Evolutionary conservation across 30 jellyfish, hydroid and myxozoan genomes (phyloP).

Genomic region (Aurelia coerulea): DNA sequence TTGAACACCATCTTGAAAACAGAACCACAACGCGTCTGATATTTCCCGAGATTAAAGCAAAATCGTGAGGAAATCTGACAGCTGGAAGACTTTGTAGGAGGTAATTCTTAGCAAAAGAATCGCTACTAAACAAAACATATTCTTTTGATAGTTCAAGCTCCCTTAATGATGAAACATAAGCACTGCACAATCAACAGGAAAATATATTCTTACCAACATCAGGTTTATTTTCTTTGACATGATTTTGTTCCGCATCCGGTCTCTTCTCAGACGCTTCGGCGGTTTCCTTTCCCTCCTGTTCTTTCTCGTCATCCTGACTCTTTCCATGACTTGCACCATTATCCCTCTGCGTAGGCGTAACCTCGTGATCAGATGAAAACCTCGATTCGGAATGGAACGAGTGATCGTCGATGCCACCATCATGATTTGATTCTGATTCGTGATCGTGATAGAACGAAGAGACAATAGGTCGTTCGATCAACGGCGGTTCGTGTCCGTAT

Average conservation of each 20-base stretch:
- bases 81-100: too few relatives aligned
- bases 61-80: too few relatives aligned
- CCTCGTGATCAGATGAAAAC: slow-evolving; percentile 34
- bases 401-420: slow-evolving; percentile 34
- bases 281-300: slow-evolving; percentile 1
- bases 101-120: too few relatives aligned
- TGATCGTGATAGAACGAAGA: slow-evolving; percentile 48
- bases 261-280: slow-evolving; percentile 15
- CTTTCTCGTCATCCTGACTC: slow-evolving; percentile 27
- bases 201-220: slow-evolving; percentile 34
- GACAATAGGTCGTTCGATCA: slow-evolving; percentile 48
- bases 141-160: too few relatives aligned
- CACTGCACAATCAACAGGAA: slow-evolving; percentile 68
- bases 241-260: neutral
- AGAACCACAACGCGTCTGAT: too few relatives aligned
- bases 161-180: too few relatives aligned
- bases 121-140: too few relatives aligned
- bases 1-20: too few relatives aligned
- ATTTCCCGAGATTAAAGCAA: too few relatives aligned
- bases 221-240: slow-evolving; percentile 25
- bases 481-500: slow-evolving; percentile 9
- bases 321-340: too few relatives aligned
- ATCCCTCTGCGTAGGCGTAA: slow-evolving; percentile 70
- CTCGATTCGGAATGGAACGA: slow-evolving; percentile 34
- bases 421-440: slow-evolving; percentile 8